A percentile compares a stretch with the other conserved stretches of the same genome.
phyloP scores from a whole-genome alignment of 2,888 invertebrate genomes.

The Nephrotoma flavescens region DNA sequence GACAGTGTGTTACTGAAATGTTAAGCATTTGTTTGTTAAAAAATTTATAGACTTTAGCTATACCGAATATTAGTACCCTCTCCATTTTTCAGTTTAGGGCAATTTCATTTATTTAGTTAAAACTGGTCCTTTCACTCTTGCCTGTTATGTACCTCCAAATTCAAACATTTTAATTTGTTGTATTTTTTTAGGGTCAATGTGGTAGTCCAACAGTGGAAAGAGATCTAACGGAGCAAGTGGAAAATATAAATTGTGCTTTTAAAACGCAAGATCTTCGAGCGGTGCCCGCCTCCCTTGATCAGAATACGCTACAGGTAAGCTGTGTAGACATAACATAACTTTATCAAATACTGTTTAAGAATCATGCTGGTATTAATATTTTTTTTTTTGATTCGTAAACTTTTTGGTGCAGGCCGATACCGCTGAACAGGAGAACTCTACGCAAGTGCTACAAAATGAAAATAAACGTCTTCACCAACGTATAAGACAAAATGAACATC shows the following conservation, averaged over 20 bases:
- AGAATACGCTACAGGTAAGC: conserved; percentile 30
- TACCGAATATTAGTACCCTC: too few relatives aligned
- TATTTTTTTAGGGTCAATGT: conserved; percentile 30
- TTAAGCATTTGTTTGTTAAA: too few relatives aligned
- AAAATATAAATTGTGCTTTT: conserved; percentile 32
- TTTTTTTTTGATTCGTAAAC: neutral
- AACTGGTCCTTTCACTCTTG: too few relatives aligned
- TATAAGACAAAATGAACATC: conserved; percentile 30
- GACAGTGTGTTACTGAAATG: too few relatives aligned
- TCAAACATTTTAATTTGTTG: too few relatives aligned
- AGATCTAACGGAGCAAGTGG: conserved; percentile 31
- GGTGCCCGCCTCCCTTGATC: conserved; percentile 30
- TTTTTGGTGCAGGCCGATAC: conserved; percentile 23
- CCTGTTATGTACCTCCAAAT: too few relatives aligned
- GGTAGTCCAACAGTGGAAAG: conserved; percentile 31
- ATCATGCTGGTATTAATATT: neutral
- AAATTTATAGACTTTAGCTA: too few relatives aligned
- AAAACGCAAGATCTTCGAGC: conserved; percentile 31
- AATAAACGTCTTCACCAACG: conserved; percentile 25
- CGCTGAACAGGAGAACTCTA: conserved; percentile 27
- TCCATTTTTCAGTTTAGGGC: too few relatives aligned
- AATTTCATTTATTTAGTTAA: too few relatives aligned
- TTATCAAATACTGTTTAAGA: neutral
- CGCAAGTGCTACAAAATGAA: conserved; percentile 29
- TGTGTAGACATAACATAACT: neutral